Evolutionary conservation across 2,113 vertebrate genomes (phyloP).

Genomic region (Speoplatyrhinus poulsoni): DNA sequence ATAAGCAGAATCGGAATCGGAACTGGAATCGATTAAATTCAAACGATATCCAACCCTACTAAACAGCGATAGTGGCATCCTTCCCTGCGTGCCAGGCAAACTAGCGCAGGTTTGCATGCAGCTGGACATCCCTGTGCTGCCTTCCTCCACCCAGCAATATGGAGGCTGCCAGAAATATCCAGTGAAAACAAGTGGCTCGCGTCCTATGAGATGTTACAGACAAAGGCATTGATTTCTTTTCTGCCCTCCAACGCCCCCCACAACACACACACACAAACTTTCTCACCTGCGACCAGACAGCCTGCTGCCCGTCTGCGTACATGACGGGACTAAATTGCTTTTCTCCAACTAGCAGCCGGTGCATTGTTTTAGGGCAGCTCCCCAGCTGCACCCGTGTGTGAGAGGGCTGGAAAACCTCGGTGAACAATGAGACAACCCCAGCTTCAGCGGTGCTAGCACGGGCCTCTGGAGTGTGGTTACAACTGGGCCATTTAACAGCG

Average conservation of each 20-base stretch:
- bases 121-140: constrained; percentile 8
- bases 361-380: constrained; percentile 45
- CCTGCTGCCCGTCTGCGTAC: neutral
- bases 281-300: neutral
- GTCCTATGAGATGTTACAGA: constrained; percentile 41
- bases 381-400: constrained; percentile 37
- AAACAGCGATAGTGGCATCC: too few species aligned
- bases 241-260: constrained; percentile 34
- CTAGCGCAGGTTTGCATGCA: neutral
- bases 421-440: neutral
- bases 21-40: too few species aligned
- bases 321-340: constrained; percentile 58
- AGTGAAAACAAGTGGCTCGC: constrained; percentile 64
- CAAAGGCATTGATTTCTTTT: constrained; percentile 35
- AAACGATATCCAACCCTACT: too few species aligned
- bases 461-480: neutral
- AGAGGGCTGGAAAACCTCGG: constrained; percentile 13
- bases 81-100: neutral
- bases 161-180: constrained; percentile 53
- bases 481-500: neutral
- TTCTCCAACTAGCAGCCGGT: constrained; percentile 42
- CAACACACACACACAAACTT: neutral
- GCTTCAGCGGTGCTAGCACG: neutral
- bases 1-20: too few species aligned
- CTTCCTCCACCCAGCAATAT: constrained; percentile 12